Evolutionary conservation across 2,888 invertebrate species (phyloP), one percentile per base, ranked within the genome.

Genomic region (Papilio demoleus): DNA sequence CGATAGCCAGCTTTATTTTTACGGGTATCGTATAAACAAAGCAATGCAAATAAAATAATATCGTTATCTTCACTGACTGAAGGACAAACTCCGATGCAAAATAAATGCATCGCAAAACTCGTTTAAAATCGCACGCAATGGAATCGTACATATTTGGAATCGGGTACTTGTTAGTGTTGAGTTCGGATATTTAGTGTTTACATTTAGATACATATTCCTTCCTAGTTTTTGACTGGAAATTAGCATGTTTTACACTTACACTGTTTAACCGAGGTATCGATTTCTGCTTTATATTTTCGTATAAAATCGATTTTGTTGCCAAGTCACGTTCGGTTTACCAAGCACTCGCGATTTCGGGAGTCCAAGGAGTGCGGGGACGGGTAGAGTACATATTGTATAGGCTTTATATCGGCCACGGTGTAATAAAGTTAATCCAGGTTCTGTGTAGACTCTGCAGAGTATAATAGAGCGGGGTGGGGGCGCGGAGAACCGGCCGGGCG

Each of bases 381-480:
- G 76, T 74, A 73, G 75, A 71, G 74, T 77, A 79, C 79, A 75
- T 76, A 76, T 78, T 79, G 80, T 74, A 47, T 65, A 77, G 81
- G 78, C 84, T 83, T 83, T 83, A 81, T 87, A 84, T 86, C 79
- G 84, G 80, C 77, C 80, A 82, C 78, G 75, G 74, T 79, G 85
- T 82, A 86, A 88, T 90, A 88, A 89, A 88, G 86, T 88, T 85
- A 88, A 88, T 88, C 87, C 88, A 88, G 88, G 87, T 83, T 80
- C 82, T 84, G 83, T 83, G 86, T 85, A 85, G 85, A 82, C 82
- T 84, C 83, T 82, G 86, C 84, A 84, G 85, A 82, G 82, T 85
- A 84, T 83, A 84, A 85, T 82, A 79, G 84, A 78, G 78, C 76
- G 80, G 76, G 80, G 77, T 71, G 69, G 71, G 64, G 70, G 70